phyloP scores from a whole-genome alignment of 2,888 invertebrate species.

The Sinopyrophorus schimmeli region DNA sequence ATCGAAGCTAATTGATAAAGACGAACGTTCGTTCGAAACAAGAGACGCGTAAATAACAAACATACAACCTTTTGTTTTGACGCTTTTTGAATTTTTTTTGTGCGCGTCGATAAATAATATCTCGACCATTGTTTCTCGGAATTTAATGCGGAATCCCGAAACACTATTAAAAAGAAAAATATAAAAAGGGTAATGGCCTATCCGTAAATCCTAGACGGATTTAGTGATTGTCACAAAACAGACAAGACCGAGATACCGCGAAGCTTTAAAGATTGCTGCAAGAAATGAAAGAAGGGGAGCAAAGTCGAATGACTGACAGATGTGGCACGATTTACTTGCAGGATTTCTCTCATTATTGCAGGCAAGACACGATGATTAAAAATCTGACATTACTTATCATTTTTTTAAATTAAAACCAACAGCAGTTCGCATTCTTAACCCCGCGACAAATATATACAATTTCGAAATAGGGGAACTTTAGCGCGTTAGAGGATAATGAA shows the following conservation, averaged over 20 bases:
- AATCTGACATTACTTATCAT: too few relatives aligned
- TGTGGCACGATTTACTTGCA: constrained; percentile 18
- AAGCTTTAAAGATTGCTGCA: constrained; percentile 20
- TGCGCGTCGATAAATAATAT: background rate
- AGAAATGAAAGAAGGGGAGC: constrained; percentile 18
- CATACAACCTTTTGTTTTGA: constrained; percentile 15
- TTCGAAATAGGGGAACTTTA: too few relatives aligned
- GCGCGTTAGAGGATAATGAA: too few relatives aligned
- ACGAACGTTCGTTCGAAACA: constrained; percentile 10
- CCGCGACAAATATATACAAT: too few relatives aligned
- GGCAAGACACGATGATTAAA: constrained; percentile 11
- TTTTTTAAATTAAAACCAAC: too few relatives aligned
- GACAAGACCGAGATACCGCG: constrained; percentile 17
- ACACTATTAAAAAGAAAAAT: constrained; percentile 6
- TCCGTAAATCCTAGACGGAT: constrained; percentile 16
- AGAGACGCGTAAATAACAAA: constrained; percentile 18
- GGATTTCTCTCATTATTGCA: constrained; percentile 15
- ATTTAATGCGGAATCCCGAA: background rate
- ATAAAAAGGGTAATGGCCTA: constrained; percentile 13
- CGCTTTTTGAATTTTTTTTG: constrained; percentile 1
- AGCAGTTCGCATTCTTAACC: too few relatives aligned
- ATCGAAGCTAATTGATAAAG: constrained; percentile 18
- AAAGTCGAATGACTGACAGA: constrained; percentile 20
- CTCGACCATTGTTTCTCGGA: constrained; percentile 3
- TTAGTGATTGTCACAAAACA: constrained; percentile 26